A percentile compares a stretch with the other conserved stretches of the same genome.
These are phyloP conservation scores for Morone chrysops DNA, from an alignment of 2,113 vertebrate genomes.

Conservation along the genomic window DNA sequence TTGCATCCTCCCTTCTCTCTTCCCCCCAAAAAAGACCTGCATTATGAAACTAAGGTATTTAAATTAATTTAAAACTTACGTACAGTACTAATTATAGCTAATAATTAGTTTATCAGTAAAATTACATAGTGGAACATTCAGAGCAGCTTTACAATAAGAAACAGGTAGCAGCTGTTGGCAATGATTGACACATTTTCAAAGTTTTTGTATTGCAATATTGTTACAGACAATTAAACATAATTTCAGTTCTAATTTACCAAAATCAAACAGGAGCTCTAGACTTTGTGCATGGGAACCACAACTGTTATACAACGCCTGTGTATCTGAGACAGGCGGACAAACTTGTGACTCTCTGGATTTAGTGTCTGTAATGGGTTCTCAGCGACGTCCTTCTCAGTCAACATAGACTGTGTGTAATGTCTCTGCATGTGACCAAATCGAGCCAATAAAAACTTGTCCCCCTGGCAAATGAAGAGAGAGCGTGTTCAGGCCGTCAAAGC, in stretches of 20 bases:
- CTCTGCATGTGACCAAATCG: neutral
- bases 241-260: neutral
- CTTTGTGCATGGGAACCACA: too few species aligned
- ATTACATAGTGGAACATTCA: too few species aligned
- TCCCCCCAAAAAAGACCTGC: too few species aligned
- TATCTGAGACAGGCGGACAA: neutral
- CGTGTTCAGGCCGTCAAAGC: conserved; percentile 48
- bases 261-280: neutral
- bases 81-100: too few species aligned
- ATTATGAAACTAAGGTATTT: too few species aligned
- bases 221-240: neutral
- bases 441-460: conserved; percentile 65
- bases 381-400: conserved; percentile 33
- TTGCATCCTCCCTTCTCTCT: too few species aligned
- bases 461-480: conserved; percentile 58
- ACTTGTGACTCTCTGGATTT: conserved; percentile 17
- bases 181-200: neutral
- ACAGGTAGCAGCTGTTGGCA: neutral
- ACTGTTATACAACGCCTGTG: too few species aligned
- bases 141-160: too few species aligned
- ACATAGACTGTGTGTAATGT: conserved; percentile 50
- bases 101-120: too few species aligned
- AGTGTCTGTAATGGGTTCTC: conserved; percentile 14
- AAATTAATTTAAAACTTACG: too few species aligned
- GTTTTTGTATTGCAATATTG: neutral